These are phyloP conservation scores for Spodoptera picta DNA, from an alignment of 2,888 invertebrate genomes.

Conservation along the genomic window DNA sequence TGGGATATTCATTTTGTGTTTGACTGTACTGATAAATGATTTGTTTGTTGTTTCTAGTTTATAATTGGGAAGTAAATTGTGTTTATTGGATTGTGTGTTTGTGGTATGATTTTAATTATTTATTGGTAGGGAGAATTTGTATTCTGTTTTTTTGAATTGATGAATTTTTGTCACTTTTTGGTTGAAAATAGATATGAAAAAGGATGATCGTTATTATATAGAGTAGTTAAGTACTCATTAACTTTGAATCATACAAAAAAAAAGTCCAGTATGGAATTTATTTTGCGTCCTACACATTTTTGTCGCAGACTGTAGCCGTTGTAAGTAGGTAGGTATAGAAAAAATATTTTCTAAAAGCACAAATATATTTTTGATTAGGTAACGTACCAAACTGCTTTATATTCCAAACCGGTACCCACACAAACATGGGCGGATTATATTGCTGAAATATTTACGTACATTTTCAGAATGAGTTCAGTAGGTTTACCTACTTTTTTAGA, in stretches of 20 bases:
- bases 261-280: too few relatives aligned
- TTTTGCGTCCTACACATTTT: too few relatives aligned
- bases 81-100: not conserved
- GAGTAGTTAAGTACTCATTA: too few relatives aligned
- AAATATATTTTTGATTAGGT: constrained; percentile 24
- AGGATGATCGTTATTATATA: too few relatives aligned
- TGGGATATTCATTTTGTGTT: constrained; percentile 28
- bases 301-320: too few relatives aligned
- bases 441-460: not conserved
- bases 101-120: not conserved
- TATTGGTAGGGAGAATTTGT: too few relatives aligned
- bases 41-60: constrained; percentile 25
- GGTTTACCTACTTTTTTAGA: not conserved
- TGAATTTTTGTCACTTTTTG: too few relatives aligned
- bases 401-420: constrained; percentile 6
- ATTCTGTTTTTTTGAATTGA: too few relatives aligned
- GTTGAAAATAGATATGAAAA: too few relatives aligned
- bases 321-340: too few relatives aligned
- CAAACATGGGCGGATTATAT: constrained; percentile 4
- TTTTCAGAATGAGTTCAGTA: constrained; percentile 1
- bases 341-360: not conserved
- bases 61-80: constrained; percentile 15
- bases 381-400: constrained; percentile 15
- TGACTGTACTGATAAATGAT: constrained; percentile 17
- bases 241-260: too few relatives aligned